phyloP scores from a whole-genome alignment of 2,113 vertebrate genomes.

The Lamprotornis superbus region DNA sequence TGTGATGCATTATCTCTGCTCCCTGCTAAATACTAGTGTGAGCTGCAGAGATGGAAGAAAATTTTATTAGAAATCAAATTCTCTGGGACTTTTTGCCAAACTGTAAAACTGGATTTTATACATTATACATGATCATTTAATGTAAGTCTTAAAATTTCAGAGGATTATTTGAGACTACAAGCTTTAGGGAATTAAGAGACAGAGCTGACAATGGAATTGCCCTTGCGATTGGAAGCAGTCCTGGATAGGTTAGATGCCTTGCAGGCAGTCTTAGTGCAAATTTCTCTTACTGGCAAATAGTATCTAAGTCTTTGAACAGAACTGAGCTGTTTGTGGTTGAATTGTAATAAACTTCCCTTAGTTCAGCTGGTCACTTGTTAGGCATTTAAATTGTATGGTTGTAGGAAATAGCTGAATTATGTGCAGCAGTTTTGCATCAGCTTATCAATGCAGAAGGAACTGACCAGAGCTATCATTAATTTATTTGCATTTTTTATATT shows the following conservation, averaged over 20 bases:
- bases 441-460: neutral
- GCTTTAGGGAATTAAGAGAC: neutral
- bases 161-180: neutral
- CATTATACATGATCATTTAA: neutral
- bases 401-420: conserved; percentile 20
- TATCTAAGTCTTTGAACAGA: neutral
- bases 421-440: neutral
- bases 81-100: neutral
- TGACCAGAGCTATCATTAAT: neutral
- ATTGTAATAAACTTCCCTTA: neutral
- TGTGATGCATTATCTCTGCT: conserved; percentile 5
- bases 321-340: neutral
- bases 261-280: neutral
- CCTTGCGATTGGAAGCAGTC: neutral
- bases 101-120: conserved; percentile 36
- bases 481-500: neutral
- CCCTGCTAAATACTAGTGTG: neutral
- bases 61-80: conserved; percentile 4
- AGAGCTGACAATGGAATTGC: neutral
- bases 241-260: neutral
- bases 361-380: neutral
- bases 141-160: neutral
- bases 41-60: neutral
- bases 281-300: neutral
- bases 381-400: conserved; percentile 7